Base-by-base conservation (phyloP, 2,113 vertebrate species). In the Tyto alba region DNA sequence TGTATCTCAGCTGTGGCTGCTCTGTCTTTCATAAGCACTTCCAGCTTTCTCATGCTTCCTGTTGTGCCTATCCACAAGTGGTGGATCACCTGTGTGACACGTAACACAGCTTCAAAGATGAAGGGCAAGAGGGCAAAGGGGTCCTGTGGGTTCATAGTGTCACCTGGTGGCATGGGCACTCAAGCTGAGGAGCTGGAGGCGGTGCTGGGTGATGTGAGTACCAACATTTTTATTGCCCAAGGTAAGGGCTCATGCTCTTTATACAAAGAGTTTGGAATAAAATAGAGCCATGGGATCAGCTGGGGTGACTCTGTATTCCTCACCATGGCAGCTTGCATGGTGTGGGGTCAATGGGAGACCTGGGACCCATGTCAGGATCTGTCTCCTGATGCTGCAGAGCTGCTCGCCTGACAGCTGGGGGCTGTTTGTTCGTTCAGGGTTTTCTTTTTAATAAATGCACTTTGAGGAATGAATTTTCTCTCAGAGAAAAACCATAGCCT, bases 341-440 rank as follows among this genome's bases (percentile, higher is more conserved):
- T 75, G 55, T 1, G 3, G 27, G 52, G 27, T 50, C 0, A 4
- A 38, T 17, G 56, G 17, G 27, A 45, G 27, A 38, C 4, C 9
- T 8, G 21, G 17, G 26, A 45, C 27, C 27, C 0, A 3, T 30
- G 34, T 60, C 34, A 0, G 1, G 36, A 30, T 59, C 43, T 3
- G 10, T 7, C 20, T 59, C 19, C n/a, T 47, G 20, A 13, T 30
- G 34, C 38, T 27, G 53, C 9, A 21, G 34, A 82, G 18, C 60
- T 48, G 30, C 30, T 57, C 0, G 2, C 16, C 16, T 52, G 50
- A 27, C 16, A 7, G 4, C 16, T 76, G 29, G 22, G 22, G 8
- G 26, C 26, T 17, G 7, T 41, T 38, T 34, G 12, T 27, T 72
- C 3, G 0, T 41, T 55, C 6, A 34, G n/a, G n/a, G 23, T 34